phyloP scores from a whole-genome alignment of 92 coral and sea anemone species.

The Epizoanthus fatuus region DNA sequence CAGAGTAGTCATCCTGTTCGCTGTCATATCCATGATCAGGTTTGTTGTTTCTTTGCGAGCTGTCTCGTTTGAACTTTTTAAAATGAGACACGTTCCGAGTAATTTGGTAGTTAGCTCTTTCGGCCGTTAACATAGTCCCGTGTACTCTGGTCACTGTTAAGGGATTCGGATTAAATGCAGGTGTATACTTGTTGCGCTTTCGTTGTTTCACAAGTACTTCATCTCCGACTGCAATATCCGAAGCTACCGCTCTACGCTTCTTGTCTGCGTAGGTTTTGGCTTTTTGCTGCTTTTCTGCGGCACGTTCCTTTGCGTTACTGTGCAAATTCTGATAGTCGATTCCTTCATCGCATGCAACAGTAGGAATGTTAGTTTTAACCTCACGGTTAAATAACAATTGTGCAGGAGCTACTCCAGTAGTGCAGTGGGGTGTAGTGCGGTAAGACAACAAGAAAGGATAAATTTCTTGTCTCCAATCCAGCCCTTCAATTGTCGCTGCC shows the following conservation, averaged over 20 bases:
- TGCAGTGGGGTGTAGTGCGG: constrained; percentile 43
- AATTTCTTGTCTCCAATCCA: constrained; percentile 23
- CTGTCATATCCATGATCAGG: background rate
- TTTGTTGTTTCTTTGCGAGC: background rate
- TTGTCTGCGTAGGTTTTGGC: constrained; percentile 21
- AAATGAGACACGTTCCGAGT: constrained; percentile 48
- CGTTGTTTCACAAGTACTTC: constrained; percentile 38
- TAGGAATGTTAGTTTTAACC: constrained; percentile 24
- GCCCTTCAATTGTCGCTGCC: constrained; percentile 36
- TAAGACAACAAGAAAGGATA: constrained; percentile 30
- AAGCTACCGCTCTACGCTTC: constrained; percentile 23
- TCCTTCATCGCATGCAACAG: background rate
- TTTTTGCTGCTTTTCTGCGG: constrained; percentile 13
- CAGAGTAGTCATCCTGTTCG: background rate
- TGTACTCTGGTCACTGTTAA: constrained; percentile 38
- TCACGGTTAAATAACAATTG: constrained; percentile 41
- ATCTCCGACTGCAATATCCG: constrained; percentile 25
- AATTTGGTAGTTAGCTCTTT: constrained; percentile 17
- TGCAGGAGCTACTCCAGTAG: constrained; percentile 44
- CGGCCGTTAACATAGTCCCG: constrained; percentile 35
- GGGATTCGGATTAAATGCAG: constrained; percentile 41
- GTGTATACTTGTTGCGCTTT: constrained; percentile 38
- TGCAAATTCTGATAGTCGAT: constrained; percentile 6
- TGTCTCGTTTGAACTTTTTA: constrained; percentile 20
- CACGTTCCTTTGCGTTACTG: constrained; percentile 19